Evolutionary conservation across 2,888 invertebrate genomes (phyloP), one percentile per base, ranked within the genome.

Genomic region (Chymomyza procnemis): DNA sequence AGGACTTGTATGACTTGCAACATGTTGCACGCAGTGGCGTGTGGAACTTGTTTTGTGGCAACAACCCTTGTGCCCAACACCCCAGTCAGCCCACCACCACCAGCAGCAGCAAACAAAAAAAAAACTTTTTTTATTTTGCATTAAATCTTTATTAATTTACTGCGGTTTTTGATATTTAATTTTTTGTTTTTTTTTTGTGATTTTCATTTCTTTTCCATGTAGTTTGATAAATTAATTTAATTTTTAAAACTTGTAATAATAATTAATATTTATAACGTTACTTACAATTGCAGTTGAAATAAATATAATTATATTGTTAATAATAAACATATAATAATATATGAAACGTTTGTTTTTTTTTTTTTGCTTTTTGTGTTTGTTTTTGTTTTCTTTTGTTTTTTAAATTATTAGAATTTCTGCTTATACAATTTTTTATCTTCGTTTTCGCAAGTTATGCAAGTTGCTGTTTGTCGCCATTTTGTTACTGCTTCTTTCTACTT

Each of bases 191-290:
- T 70, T 64, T 72, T 64, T 66, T 70, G 62, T 46, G 67, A 65
- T 60, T 48, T n/a, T n/a, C n/a, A n/a, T n/a, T n/a, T n/a, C n/a
- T n/a, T n/a, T n/a, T n/a, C n/a, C n/a, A n/a, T n/a, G n/a, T n/a
- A n/a, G 64, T 67, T 67, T 55, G 26, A 69, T 78, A 71, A 67
- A 73, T 65, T 71, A 73, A 65, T 78, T 70, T 67, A 71, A 69
- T 69, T 75, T n/a, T 83, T 83, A 80, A 84, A 80, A 80, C 80
- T 55, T 61, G 67, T 65, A 63, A 66, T 70, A 78, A 84, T 86
- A 78, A 84, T 84, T 73, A 74, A 74, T 86, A 80, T 76, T 79
- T 74, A 81, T 88, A 88, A 88, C 87, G 88, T 86, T 86, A 73
- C 76, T 73, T 76, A 83, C 83, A 83, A 79, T 73, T 85, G 64